phyloP scores from a whole-genome alignment of 2,113 vertebrate species.

The Hiodon tergisus region DNA sequence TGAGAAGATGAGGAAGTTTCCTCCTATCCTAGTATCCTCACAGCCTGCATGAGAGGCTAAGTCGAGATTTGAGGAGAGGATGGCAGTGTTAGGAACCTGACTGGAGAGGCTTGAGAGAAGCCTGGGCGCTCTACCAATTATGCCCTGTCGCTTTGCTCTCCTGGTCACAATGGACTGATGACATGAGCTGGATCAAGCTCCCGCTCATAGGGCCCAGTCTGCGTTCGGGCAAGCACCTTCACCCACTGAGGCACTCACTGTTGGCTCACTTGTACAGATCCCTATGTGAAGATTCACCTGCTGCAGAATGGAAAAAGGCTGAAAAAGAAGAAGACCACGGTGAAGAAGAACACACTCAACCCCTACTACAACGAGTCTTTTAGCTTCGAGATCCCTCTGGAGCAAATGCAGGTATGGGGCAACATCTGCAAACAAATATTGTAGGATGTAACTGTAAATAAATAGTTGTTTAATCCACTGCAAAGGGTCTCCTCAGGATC shows the following conservation, averaged over 20 bases:
- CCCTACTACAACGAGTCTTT: constrained; percentile 97
- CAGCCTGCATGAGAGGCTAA: no score
- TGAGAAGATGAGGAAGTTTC: no score
- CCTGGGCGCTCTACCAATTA: no score
- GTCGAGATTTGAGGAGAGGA: no score
- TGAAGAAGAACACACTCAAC: constrained; percentile 97
- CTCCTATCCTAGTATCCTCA: no score
- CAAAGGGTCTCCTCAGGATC: neutral
- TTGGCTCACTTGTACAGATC: constrained; percentile 63
- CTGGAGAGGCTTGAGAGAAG: no score
- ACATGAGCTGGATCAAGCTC: no score
- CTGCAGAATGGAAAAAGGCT: constrained; percentile 93
- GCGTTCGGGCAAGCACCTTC: neutral
- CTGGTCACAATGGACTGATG: no score
- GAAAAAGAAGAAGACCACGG: constrained; percentile 98
- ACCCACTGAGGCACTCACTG: neutral
- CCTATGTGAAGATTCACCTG: constrained; percentile 95
- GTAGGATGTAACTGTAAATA: neutral
- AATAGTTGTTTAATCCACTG: neutral
- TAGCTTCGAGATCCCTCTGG: constrained; percentile 97
- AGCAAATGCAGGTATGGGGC: constrained; percentile 85
- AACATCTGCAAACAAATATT: neutral
- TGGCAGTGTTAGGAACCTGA: no score
- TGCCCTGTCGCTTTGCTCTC: no score
- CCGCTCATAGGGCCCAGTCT: neutral